Conservation (phyloP, 2,797 vertebrate species). For the Cryptoprocta ferox region DNA sequence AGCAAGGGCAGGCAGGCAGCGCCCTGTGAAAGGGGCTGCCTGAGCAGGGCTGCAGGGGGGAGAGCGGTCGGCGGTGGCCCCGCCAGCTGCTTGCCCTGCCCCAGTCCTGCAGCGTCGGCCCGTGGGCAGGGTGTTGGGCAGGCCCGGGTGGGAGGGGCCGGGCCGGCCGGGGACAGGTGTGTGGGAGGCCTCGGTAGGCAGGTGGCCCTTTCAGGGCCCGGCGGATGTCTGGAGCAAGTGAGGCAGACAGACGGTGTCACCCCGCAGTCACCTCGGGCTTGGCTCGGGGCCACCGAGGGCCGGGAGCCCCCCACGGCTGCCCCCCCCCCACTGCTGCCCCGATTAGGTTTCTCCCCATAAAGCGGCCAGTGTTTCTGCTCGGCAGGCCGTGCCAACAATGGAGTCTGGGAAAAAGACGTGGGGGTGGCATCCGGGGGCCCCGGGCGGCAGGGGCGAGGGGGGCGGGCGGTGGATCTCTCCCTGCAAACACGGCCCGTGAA, state of each 20-base stretch:
- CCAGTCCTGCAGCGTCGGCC: not conserved
- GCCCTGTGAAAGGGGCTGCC: fast-evolving
- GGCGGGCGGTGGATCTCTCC: constrained; percentile 75
- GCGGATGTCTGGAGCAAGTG: constrained; percentile 81
- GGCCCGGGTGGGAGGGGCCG: constrained; percentile 76
- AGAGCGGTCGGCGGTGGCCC: not conserved
- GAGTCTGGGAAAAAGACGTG: constrained; percentile 77
- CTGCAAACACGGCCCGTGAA: constrained; percentile 80
- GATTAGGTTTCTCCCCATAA: constrained; percentile 88
- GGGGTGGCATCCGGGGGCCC: not conserved
- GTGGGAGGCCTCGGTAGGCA: constrained; percentile 50
- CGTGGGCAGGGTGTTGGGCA: constrained; percentile 80
- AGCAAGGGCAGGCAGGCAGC: fast-evolving
- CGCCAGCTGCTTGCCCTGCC: constrained; percentile 51
- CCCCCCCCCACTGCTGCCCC: constrained; percentile 42
- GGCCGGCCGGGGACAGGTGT: constrained; percentile 84
- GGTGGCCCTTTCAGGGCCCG: constrained; percentile 67
- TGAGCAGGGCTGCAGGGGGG: not conserved
- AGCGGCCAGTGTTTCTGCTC: constrained; percentile 87
- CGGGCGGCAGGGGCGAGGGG: constrained; percentile 47
- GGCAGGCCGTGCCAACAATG: constrained; percentile 83
- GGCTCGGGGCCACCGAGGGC: constrained; percentile 83
- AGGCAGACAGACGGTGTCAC: constrained; percentile 88
- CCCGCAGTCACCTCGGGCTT: constrained; percentile 86
- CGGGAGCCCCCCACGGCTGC: not conserved